Evolutionary conservation across 2,888 invertebrate species (phyloP).

Genomic region (Pasiphila rectangulata): DNA sequence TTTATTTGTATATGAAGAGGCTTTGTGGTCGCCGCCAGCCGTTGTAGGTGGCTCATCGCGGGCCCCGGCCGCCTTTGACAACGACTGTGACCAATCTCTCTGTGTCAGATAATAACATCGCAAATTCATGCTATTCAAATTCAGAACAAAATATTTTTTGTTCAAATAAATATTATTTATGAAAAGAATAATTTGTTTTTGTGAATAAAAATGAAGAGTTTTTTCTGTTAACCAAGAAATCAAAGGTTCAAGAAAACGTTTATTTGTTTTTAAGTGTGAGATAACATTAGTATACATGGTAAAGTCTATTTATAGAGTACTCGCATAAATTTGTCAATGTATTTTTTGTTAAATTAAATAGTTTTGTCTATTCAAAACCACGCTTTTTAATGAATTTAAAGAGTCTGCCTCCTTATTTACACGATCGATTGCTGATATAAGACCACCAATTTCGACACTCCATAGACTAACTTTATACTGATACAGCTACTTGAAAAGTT

Average conservation of each 20-base stretch:
- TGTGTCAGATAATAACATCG: constrained; percentile 65
- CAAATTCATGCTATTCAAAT: constrained; percentile 54
- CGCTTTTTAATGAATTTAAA: too few relatives aligned
- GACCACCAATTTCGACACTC: too few relatives aligned
- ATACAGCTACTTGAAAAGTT: too few relatives aligned
- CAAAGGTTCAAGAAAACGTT: background rate
- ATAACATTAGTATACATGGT: too few relatives aligned
- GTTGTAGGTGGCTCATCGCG: constrained; percentile 56
- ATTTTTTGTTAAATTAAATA: background rate
- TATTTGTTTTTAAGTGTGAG: background rate
- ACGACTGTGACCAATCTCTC: constrained; percentile 67
- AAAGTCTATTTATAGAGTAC: too few relatives aligned
- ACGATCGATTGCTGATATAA: too few relatives aligned
- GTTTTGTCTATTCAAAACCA: too few relatives aligned
- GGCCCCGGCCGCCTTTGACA: constrained; percentile 55
- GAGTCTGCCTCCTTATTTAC: too few relatives aligned
- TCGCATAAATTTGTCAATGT: too few relatives aligned
- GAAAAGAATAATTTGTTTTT: constrained; percentile 28
- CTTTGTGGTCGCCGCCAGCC: constrained; percentile 64
- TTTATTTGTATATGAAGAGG: constrained; percentile 74
- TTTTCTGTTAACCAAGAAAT: constrained; percentile 5
- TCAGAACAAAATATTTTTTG: constrained; percentile 35
- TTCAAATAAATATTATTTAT: constrained; percentile 33
- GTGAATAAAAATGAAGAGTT: constrained; percentile 17
- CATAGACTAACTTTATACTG: too few relatives aligned